Evolutionary conservation across 2,888 invertebrate genomes (phyloP).

Genomic region (Bedellia somnulentella): DNA sequence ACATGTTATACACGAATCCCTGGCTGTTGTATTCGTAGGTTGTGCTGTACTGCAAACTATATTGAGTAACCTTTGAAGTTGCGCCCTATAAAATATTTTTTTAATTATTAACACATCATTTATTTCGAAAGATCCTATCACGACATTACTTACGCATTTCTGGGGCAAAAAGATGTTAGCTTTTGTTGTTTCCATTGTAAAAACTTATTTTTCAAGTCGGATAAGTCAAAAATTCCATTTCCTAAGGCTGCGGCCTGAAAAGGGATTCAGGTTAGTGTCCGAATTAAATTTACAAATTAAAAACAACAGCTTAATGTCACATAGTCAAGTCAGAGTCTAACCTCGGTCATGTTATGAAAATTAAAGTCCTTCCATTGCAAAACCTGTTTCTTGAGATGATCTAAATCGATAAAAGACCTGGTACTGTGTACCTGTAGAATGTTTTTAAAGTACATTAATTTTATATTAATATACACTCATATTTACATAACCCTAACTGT

Average conservation of each 20-base stretch:
- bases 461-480: no score
- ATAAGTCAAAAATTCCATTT: slow-evolving; percentile 45
- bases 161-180: slow-evolving; percentile 37
- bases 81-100: slow-evolving; percentile 20
- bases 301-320: neutral
- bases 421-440: slow-evolving; percentile 33
- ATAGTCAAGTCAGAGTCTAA: no score
- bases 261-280: neutral
- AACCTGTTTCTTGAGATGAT: slow-evolving; percentile 38
- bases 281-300: neutral
- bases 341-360: slow-evolving; percentile 41
- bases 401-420: slow-evolving; percentile 35
- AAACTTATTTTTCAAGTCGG: slow-evolving; percentile 48
- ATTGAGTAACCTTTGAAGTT: slow-evolving; percentile 58
- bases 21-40: slow-evolving; percentile 51
- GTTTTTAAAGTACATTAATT: no score
- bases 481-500: no score
- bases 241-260: slow-evolving; percentile 32
- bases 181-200: slow-evolving; percentile 53
- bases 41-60: slow-evolving; percentile 68
- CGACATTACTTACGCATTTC: slow-evolving; percentile 30
- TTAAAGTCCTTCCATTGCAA: slow-evolving; percentile 42
- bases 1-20: slow-evolving; percentile 67
- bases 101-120: neutral
- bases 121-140: neutral